Evolutionary conservation across 2,113 vertebrate genomes (phyloP), one percentile per base, ranked within the genome.

Genomic region (Shinisaurus crocodilurus): DNA sequence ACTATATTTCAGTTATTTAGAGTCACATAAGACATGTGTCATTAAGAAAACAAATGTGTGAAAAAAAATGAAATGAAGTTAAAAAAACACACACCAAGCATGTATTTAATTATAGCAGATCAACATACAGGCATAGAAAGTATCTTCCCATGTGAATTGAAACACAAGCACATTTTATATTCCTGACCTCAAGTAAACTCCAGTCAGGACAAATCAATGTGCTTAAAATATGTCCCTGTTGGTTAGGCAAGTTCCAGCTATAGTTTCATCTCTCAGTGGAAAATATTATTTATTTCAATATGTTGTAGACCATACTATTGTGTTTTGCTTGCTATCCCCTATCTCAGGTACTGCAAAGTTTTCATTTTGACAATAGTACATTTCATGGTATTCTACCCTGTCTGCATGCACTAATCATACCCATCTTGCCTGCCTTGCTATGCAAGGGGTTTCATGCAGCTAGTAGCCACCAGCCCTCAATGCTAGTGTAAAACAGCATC

Each of bases 51-150:
- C n/a, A 54, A 57, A 37, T 57, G 70, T 57, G 48, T 74, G 20
- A n/a, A 74, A 72, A 86, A 50, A n/a, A 72, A 57, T 54, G 84
- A 86, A 86, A 50, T 74, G 48, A 83, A 65, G 37, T n/a, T n/a
- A n/a, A 40, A 74, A 37, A 37, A 86, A 32, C 60, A 29, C 63
- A 83, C 37, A 27, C 3, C 48, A 8, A 25, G n/a, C n/a, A n/a
- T n/a, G n/a, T 63, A 54, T 54, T 83, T 65, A 83, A 72, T 72
- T 50, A 6, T 48, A 86, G 23, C 70, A 86, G 45, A 57, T 48
- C 37, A 54, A n/a, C n/a, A n/a, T n/a, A 74, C n/a, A 20, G n/a
- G 48, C 20, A 86, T 45, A 74, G 34, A 74, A 74, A n/a, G 20
- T 74, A 54, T 5, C 6, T 18, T 27, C 10, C 3, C 34, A 23